Evolutionary conservation across 2,113 vertebrate species (phyloP).

Genomic region (Hyla sarda): DNA sequence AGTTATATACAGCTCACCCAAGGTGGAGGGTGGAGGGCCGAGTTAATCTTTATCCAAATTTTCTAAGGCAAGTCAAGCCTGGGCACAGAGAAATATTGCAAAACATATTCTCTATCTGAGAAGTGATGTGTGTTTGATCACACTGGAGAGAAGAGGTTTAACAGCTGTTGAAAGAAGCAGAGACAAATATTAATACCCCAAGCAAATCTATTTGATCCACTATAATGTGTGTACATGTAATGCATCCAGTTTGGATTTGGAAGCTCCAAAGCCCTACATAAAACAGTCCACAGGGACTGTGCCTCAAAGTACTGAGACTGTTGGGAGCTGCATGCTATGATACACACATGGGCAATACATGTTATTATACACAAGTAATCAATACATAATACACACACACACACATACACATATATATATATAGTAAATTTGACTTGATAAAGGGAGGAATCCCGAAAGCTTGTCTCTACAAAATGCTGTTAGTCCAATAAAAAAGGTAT

Average conservation of each 20-base stretch:
- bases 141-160: conserved; percentile 2
- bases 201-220: conserved; percentile 20
- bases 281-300: not conserved
- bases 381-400: not conserved
- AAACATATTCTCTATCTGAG: conserved; percentile 42
- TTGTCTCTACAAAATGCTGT: no score
- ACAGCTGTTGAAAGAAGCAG: conserved; percentile 51
- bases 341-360: not conserved
- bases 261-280: not conserved
- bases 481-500: no score
- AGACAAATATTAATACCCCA: conserved; percentile 32
- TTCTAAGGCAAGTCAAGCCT: conserved; percentile 54
- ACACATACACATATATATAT: not conserved
- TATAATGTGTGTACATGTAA: conserved; percentile 23
- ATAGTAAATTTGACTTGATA: no score
- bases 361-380: not conserved
- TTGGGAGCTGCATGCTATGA: not conserved
- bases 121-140: conserved; percentile 28
- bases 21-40: conserved; percentile 58
- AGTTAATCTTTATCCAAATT: conserved; percentile 63
- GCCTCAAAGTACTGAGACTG: not conserved
- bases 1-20: conserved; percentile 65
- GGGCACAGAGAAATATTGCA: conserved; percentile 39
- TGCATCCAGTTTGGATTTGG: not conserved
- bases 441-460: no score